Conservation (phyloP, 1,140 invertebrate species). For the Drosophila orosa region DNA sequence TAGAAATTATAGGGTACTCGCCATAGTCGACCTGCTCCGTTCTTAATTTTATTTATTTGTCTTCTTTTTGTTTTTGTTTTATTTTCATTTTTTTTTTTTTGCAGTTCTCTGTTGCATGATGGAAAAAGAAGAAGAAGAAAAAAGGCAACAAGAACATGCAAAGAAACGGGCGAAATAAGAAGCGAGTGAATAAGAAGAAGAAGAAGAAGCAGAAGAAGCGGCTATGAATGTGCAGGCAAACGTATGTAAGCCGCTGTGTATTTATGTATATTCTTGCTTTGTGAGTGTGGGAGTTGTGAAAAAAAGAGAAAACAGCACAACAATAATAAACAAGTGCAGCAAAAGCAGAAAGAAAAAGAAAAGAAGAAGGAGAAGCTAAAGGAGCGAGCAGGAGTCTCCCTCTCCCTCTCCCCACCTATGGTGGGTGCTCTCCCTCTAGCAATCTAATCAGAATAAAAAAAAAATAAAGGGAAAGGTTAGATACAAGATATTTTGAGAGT, state of each 20-base stretch:
- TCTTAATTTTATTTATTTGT: constrained; percentile 38
- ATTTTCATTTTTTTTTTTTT: constrained; percentile 25
- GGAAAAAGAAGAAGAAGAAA: constrained; percentile 56
- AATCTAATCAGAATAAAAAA: constrained; percentile 14
- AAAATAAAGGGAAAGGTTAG: not conserved
- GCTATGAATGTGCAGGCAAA: constrained; percentile 54
- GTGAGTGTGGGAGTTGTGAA: constrained; percentile 20
- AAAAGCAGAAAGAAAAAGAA: constrained; percentile 42
- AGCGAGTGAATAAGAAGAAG: constrained; percentile 34
- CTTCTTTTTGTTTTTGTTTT: constrained; percentile 9
- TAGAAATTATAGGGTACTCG: not conserved
- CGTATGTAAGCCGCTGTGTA: constrained; percentile 18
- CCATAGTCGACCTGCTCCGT: not conserved
- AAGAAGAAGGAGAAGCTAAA: constrained; percentile 26
- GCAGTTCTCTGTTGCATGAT: constrained; percentile 54
- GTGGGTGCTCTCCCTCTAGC: not conserved
- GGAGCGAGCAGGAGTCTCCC: constrained; percentile 46
- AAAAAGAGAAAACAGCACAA: constrained; percentile 21
- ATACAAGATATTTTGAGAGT: not conserved
- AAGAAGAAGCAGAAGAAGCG: constrained; percentile 14
- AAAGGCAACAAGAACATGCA: constrained; percentile 52
- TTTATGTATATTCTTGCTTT: constrained; percentile 2
- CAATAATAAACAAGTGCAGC: constrained; percentile 54
- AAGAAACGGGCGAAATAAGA: constrained; percentile 52
- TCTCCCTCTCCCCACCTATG: constrained; percentile 16